Percentiles rank a stretch among this genome's conserved stretches.
Conservation (phyloP, 2,797 vertebrate genomes). For the Halcyon smyrnensis region DNA sequence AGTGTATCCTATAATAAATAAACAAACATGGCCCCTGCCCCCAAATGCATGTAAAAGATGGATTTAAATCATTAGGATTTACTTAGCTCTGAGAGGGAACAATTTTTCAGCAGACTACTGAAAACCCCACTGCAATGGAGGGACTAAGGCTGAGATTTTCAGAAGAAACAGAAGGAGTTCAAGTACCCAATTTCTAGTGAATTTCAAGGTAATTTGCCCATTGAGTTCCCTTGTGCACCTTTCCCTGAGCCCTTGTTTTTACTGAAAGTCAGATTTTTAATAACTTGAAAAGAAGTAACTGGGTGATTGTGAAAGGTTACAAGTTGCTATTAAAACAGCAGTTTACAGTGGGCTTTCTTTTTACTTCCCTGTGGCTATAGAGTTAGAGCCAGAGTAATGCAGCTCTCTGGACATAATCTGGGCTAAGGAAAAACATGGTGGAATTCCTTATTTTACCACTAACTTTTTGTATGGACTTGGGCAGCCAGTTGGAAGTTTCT, state of each 20-base stretch:
- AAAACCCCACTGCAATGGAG: neutral
- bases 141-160: neutral
- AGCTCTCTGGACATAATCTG: neutral
- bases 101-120: conserved; percentile 5
- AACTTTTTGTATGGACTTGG: neutral
- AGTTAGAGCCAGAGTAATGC: neutral
- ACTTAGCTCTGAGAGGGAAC: conserved; percentile 21
- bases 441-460: neutral
- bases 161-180: neutral
- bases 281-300: neutral
- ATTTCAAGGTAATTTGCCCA: neutral
- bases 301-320: neutral
- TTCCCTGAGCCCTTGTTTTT: neutral
- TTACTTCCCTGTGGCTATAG: neutral
- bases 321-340: neutral
- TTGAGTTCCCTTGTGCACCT: neutral
- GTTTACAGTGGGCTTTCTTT: neutral
- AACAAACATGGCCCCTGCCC: conserved; percentile 29
- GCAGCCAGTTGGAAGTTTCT: neutral
- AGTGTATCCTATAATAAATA: conserved; percentile 59
- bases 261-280: neutral
- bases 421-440: neutral
- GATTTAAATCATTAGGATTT: conserved; percentile 40
- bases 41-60: conserved; percentile 37
- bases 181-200: neutral